Base-by-base conservation (phyloP, 2,797 vertebrate genomes). In the Sebastes cheni region DNA sequence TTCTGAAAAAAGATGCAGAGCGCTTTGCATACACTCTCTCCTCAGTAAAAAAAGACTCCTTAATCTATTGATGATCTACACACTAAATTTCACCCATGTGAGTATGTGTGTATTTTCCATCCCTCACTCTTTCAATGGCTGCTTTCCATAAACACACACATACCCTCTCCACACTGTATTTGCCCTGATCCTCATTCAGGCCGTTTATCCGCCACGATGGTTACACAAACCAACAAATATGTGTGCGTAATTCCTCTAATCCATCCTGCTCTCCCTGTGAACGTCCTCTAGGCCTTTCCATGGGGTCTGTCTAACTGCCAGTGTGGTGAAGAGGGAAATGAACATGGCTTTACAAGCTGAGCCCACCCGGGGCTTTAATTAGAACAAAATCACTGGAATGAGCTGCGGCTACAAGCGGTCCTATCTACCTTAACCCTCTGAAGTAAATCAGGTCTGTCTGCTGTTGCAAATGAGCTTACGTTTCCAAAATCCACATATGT, bases 331-430 rank as follows among this genome's bases (percentile, higher is more conserved):
- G 76, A 73, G 80, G 89, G 89, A 92, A 92, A 93, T 93, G 89
- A 93, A 90, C 67, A 34, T 46, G 81, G 83, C 83, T 91, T 91
- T 90, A 84, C 62, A 70, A 84, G 84, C 75, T 62, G 65, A 91
- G 86, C 83, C 87, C 89, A 89, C 88, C 81, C 74, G 27, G 77
- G 88, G 87, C 85, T 91, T 93, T 92, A 91, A 93, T 94, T 89
- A 92, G 65, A 88, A 86, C 64, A 16, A 91, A 91, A 89, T 92
- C 77, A 83, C 13, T 77, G 69, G 74, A 87, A 87, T 71, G 76
- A 79, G 85, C 75, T 72, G 42, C n/a, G 34, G 67, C 75, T 81
- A 75, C 69, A 42, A 77, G 72, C 46, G 11, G 55, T 61, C 81
- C 68, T 18, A 80, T 84, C 59, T 66, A 65, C 71, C 52, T 46